Conservation (phyloP, 2,113 vertebrate species). For the Danio rerio region GRCz12tu NC_133187.1:35463501-35464000, state of each 20-base stretch:
- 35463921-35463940: slow-evolving; percentile 98
- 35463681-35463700: neutral
- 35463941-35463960: slow-evolving; percentile 97
- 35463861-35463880: slow-evolving; percentile 85
- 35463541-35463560: too few species aligned
- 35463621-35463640: too few species aligned
- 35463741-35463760: neutral
- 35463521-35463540: too few species aligned
- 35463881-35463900: slow-evolving; percentile 98
- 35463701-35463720: neutral
- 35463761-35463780: neutral
- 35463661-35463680: neutral
- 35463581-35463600: too few species aligned
- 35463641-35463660: too few species aligned
- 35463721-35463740: neutral
- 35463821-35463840: neutral
- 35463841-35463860: neutral
- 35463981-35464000: neutral
- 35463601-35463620: too few species aligned
- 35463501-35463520: too few species aligned
- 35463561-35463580: too few species aligned
- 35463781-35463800: neutral
- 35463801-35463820: slow-evolving; percentile 20
- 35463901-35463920: slow-evolving; percentile 98
- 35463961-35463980: slow-evolving; percentile 57